phyloP scores from a whole-genome alignment of 2,797 vertebrate species.

The Paratrypauchen microcephalus region DNA sequence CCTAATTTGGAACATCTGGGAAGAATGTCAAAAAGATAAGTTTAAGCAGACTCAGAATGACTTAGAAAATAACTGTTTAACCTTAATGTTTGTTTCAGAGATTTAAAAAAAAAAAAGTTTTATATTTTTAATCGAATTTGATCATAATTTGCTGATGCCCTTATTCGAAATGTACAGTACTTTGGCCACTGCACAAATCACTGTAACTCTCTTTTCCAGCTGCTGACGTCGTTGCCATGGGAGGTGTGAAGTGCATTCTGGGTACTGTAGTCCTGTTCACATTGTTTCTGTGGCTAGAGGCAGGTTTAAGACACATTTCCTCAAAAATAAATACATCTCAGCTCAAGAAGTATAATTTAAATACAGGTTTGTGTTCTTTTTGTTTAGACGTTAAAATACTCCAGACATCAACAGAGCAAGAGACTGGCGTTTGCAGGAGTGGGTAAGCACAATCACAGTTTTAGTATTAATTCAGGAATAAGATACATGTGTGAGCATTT shows the following conservation, averaged over 20 bases:
- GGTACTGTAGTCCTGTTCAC: slow-evolving; percentile 22
- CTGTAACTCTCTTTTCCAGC: neutral
- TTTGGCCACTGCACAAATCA: neutral
- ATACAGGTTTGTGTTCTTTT: no score
- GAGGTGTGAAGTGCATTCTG: slow-evolving; percentile 35
- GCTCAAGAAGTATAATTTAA: no score
- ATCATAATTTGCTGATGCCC: no score
- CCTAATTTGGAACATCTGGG: no score
- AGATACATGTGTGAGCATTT: no score
- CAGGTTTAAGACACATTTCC: slow-evolving; percentile 9
- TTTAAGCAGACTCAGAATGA: no score
- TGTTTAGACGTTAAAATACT: neutral
- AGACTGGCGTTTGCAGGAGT: neutral
- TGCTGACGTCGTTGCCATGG: slow-evolving; percentile 25
- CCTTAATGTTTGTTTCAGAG: no score
- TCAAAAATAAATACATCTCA: neutral
- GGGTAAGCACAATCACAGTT: neutral
- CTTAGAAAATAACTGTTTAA: no score
- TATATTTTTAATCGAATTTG: no score
- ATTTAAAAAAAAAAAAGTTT: no score
- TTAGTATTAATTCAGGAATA: neutral
- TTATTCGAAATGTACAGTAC: no score
- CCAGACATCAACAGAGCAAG: neutral
- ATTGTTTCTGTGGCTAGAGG: slow-evolving; percentile 13
- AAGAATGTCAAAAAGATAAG: no score